Evolutionary conservation across 2,797 vertebrate species (phyloP).

Genomic region (Natrix natrix): DNA sequence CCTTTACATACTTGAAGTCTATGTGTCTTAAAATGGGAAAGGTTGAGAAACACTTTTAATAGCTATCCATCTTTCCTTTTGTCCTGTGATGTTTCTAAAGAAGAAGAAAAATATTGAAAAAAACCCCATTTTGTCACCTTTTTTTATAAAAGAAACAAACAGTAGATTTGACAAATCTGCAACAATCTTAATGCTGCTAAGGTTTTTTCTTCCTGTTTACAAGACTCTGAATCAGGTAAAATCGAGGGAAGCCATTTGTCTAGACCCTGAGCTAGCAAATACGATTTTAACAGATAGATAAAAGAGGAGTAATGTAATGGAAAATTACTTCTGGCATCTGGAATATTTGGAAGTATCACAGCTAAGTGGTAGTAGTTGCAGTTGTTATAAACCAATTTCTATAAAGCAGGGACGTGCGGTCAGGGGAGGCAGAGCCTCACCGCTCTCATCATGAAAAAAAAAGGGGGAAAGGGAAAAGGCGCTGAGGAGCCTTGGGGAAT

Average conservation of each 20-base stretch:
- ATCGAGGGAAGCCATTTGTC: constrained; percentile 29
- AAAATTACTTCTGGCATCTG: constrained; percentile 45
- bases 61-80: neutral
- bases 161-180: constrained; percentile 33
- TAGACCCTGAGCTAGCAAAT: constrained; percentile 39
- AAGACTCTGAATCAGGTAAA: constrained; percentile 31
- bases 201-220: neutral
- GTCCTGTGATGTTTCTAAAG: neutral
- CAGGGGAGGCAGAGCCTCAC: no score
- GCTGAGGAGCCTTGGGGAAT: no score
- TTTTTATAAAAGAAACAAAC: constrained; percentile 20
- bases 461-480: no score
- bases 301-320: constrained; percentile 48
- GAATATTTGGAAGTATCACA: constrained; percentile 57
- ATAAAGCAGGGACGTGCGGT: no score
- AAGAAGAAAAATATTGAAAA: neutral
- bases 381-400: neutral
- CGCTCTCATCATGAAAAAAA: no score
- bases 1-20: neutral
- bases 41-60: neutral
- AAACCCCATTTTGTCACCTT: neutral
- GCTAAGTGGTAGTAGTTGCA: constrained; percentile 21
- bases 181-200: constrained; percentile 44
- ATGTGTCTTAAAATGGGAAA: neutral
- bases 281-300: constrained; percentile 52